Conservation (phyloP, 1,140 invertebrate species). For the Paracyclopina nana region DNA sequence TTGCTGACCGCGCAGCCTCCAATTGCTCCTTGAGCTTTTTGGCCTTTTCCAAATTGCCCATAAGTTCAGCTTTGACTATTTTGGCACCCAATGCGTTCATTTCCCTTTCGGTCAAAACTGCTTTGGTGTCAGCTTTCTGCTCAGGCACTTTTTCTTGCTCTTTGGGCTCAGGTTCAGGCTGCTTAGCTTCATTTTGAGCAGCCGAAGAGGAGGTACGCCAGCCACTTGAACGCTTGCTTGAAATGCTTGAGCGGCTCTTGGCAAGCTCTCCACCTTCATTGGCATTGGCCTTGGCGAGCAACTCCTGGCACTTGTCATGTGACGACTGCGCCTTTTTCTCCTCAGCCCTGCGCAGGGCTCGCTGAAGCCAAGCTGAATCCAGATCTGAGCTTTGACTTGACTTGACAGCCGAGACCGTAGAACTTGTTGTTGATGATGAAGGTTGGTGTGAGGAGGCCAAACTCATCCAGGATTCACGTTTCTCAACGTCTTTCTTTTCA, state of each 20-base stretch:
- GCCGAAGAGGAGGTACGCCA: conserved; percentile 8
- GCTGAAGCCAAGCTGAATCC: background rate
- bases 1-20: conserved; percentile 39
- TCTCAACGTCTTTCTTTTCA: background rate
- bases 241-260: conserved; percentile 18
- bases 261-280: conserved; percentile 17
- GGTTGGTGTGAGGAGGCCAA: background rate
- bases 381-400: background rate
- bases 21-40: conserved; percentile 49
- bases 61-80: conserved; percentile 62
- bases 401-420: background rate
- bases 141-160: conserved; percentile 19
- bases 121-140: background rate
- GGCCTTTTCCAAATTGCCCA: conserved; percentile 51
- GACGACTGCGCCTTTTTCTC: conserved; percentile 37
- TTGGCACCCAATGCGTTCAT: conserved; percentile 70
- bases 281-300: conserved; percentile 28
- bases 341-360: background rate
- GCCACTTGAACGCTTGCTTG: conserved; percentile 17
- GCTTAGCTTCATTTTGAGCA: conserved; percentile 7
- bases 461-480: background rate
- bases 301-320: conserved; percentile 20
- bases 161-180: conserved; percentile 14
- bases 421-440: background rate
- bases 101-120: conserved; percentile 50